Base-by-base conservation (phyloP, 2,797 vertebrate genomes). In the Cacajao melanocephalus region DNA sequence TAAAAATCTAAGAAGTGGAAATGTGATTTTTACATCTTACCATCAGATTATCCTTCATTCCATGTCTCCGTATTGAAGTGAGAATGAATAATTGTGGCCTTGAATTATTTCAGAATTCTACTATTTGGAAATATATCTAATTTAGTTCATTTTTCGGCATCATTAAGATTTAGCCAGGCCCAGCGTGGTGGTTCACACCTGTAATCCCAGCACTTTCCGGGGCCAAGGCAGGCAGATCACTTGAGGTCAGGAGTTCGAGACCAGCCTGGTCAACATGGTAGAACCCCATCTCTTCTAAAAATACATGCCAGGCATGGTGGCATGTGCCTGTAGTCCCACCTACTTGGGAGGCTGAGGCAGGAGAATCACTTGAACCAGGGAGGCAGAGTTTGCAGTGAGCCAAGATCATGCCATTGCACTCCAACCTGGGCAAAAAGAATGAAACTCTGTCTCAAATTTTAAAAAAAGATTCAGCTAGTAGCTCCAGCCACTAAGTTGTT, bases 91-190 rank as follows among this genome's bases (percentile, higher is more conserved):
- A 81, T n/a, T 95, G 39, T 87, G 41, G 8, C 20, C 24, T 96
- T 92, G 80, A 83, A 91, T 93, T 75, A 15, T 7, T 52, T 67
- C 33, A 57, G 20, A 4, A 70, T 93, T 93, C 36, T 96, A 75
- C 28, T 95, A 57, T 70, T 91, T 93, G 75, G 79, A 95, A 93
- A 20, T 72, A 72, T 50, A 50, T 89, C 64, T 80, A 84, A 97
- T 84, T 4, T 84, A 85, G 36, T 96, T 46, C 64, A 19, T 13
- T 82, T 93, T 95, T 86, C 55, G 39, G 33, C 64, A 87, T 92
- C 26, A 75, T 93, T 90, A 85, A 92, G 28, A n/a, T 64, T 64
- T 33, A 33, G 30, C 61, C 61, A 64, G n/a, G n/a, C 67, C n/a
- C 4, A 8, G 33, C 2, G 2, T 36, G n/a, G 19, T 70, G 8